Base-by-base conservation (phyloP, 2,888 invertebrate species). In the Rhamphomyia laevipes region DNA sequence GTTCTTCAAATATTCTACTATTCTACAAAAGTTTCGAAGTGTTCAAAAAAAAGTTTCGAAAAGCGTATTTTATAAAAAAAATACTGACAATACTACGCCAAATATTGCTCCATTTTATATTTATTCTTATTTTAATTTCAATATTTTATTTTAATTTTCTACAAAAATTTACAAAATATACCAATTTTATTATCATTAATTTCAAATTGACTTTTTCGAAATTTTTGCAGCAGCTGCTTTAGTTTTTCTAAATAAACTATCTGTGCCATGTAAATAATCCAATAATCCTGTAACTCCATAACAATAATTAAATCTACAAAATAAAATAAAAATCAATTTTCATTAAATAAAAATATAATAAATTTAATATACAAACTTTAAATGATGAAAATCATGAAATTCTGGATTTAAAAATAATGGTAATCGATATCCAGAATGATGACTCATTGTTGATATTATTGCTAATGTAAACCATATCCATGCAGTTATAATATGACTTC, bases 351-450 rank as follows among this genome's bases (percentile, higher is more conserved):
- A 12, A 13, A 33, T 10, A 33, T 9, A 30, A 30, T 40, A 21
- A n/a, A 3, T n/a, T n/a, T n/a, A 3, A 23, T 7, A 41, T 23
- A 33, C 33, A 13, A 13, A 84, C 84, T 87, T 88, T 57, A 85
- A 75, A 67, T 90, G 90, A 66, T 90, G 90, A 64, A 82, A 89
- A 68, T 90, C 89, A 62, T 90, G 89, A 5, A 85, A 84, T 63
- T 88, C 86, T 12, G 88, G 85, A 7, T 85, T 86, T 1, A 82
- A 82, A 58, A 85, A 78, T 66, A 86, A 83, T 2, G 89, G 89
- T 59, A 89, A 73, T 66, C 87, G 86, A 62, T 88, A 89, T 10
- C 89, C 89, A 43, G 84, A 82, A 67, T 90, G 89, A 33, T 86
- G 81, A 61, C 83, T 81, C 53, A 88, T 75, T 3, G 88, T 86